phyloP scores from a whole-genome alignment of 2,113 vertebrate genomes.

The Cranoglanis bouderius region DNA sequence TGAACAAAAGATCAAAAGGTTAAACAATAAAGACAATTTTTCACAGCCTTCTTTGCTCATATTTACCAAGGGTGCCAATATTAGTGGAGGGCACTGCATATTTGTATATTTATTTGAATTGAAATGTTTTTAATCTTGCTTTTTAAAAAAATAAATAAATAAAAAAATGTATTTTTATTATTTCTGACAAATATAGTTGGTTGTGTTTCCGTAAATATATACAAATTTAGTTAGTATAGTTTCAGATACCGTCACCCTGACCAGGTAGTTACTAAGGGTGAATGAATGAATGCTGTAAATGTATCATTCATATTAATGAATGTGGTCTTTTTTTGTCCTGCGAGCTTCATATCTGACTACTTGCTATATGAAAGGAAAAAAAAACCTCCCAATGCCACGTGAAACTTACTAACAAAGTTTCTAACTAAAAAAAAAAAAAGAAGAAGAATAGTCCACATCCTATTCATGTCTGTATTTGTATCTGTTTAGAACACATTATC shows the following conservation, averaged over 20 bases:
- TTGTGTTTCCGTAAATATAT: neutral
- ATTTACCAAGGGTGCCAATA: too few species aligned
- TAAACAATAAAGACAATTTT: too few species aligned
- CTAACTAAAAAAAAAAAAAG: neutral
- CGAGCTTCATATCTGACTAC: neutral
- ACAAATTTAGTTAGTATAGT: neutral
- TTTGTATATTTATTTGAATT: too few species aligned
- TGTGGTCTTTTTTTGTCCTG: neutral
- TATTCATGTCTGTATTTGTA: neutral
- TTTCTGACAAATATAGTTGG: neutral
- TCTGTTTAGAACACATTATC: neutral
- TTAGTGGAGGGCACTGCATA: too few species aligned
- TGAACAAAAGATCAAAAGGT: too few species aligned
- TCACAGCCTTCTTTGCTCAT: too few species aligned
- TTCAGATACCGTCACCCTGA: neutral
- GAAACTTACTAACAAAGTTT: neutral
- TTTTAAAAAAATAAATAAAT: too few species aligned
- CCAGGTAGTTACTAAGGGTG: neutral
- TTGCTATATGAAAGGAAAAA: neutral
- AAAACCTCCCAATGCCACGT: neutral
- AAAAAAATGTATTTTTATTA: too few species aligned
- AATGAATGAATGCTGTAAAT: neutral
- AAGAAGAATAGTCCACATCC: neutral
- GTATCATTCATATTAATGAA: neutral
- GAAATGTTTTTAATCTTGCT: too few species aligned